Evolutionary conservation across 2,797 vertebrate genomes (phyloP).

Genomic region (Caiman crocodilus): DNA sequence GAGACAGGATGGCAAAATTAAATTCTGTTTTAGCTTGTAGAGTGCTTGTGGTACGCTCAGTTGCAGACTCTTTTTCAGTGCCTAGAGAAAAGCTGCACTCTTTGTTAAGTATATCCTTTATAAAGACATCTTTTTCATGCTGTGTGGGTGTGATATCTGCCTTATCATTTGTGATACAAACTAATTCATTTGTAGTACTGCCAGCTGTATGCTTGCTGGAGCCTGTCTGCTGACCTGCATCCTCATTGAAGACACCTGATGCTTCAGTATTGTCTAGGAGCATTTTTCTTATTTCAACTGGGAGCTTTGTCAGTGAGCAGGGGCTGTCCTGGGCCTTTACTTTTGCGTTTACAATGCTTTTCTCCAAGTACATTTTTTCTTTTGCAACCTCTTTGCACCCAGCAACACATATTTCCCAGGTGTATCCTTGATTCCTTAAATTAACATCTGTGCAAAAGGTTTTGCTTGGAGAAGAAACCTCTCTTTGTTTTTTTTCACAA

Average conservation of each 20-base stretch:
- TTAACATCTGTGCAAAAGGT: constrained; percentile 57
- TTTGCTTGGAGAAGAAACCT: constrained; percentile 76
- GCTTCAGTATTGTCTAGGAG: constrained; percentile 48
- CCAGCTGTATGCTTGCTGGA: constrained; percentile 38
- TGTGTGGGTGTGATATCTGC: not conserved
- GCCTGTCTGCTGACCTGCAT: constrained; percentile 62
- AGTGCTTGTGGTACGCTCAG: constrained; percentile 61
- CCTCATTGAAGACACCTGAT: constrained; percentile 54
- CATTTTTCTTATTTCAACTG: constrained; percentile 41
- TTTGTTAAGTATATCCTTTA: constrained; percentile 37
- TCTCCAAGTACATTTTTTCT: constrained; percentile 24
- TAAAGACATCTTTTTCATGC: constrained; percentile 44
- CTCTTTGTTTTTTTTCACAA: constrained; percentile 77
- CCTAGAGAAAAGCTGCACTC: constrained; percentile 59
- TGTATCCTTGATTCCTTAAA: constrained; percentile 67
- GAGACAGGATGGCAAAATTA: constrained; percentile 52
- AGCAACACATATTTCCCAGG: constrained; percentile 35
- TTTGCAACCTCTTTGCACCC: constrained; percentile 69
- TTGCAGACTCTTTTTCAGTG: constrained; percentile 48
- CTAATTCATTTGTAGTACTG: constrained; percentile 48
- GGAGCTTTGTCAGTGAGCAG: constrained; percentile 14
- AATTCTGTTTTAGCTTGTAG: constrained; percentile 63
- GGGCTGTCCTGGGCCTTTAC: constrained; percentile 48
- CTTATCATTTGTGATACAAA: constrained; percentile 63
- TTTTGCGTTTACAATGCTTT: constrained; percentile 53